Conservation (phyloP, 2,797 vertebrate species). For the Karalla daura region DNA sequence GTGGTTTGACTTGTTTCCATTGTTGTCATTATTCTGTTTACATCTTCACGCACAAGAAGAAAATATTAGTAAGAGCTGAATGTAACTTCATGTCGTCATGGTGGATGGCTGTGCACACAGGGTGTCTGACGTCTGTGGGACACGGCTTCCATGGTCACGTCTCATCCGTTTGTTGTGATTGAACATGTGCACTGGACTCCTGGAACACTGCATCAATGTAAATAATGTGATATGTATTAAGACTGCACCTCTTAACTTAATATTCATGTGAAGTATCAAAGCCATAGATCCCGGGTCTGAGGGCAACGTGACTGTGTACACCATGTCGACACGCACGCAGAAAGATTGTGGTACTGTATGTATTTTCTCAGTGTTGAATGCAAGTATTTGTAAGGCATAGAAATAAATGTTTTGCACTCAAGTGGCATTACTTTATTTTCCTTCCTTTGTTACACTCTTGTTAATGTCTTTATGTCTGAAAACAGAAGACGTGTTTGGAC, state of each 20-base stretch:
- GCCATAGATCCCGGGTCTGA: conserved; percentile 67
- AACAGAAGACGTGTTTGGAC: too few species aligned
- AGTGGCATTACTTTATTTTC: not conserved
- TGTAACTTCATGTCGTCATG: conserved; percentile 68
- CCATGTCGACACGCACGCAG: conserved; percentile 65
- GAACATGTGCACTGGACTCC: conserved; percentile 48
- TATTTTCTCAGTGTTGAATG: conserved; percentile 81
- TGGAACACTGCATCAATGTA: conserved; percentile 47
- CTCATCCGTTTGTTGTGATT: conserved; percentile 61
- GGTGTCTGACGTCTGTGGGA: conserved; percentile 65
- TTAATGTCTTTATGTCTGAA: not conserved
- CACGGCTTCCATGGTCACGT: conserved; percentile 68
- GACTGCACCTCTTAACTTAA: conserved; percentile 58
- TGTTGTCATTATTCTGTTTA: conserved; percentile 67
- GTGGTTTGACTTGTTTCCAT: conserved; percentile 63
- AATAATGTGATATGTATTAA: conserved; percentile 59
- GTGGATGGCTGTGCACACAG: conserved; percentile 53
- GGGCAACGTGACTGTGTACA: conserved; percentile 55
- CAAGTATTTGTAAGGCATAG: conserved; percentile 79
- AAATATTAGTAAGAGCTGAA: conserved; percentile 61
- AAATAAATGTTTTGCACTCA: conserved; percentile 83
- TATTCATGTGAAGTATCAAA: conserved; percentile 68
- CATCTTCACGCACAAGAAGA: conserved; percentile 54
- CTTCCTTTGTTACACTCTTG: conserved; percentile 6
- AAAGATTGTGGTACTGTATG: conserved; percentile 68